Evolutionary conservation across 2,888 invertebrate genomes (phyloP), one percentile per base, ranked within the genome.

Genomic region (Acrocyrtus sp.): DNA sequence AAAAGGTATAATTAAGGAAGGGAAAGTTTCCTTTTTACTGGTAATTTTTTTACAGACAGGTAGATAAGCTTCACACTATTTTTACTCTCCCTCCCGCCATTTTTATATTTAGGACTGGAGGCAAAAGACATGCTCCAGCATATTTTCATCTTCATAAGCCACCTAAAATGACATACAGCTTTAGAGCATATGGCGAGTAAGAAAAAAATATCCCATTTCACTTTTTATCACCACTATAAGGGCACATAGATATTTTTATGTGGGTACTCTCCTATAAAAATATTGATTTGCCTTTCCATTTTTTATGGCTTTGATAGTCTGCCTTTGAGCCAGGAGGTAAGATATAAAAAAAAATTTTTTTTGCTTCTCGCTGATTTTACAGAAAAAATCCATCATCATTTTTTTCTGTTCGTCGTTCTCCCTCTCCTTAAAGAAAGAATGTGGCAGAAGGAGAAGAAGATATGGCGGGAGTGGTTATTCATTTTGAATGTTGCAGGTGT

Each of bases 261-360:
- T 22, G 17, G 17, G 8, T 24, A 22, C 12, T 10, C 24, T 56
- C 12, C 47, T 41, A n/a, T 12, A 27, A 53, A 29, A 70, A 50
- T 70, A 70, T 62, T 62, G 69, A 70, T 70, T 70, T 70, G 56
- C 69, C 50, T 70, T 70, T 70, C 62, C 69, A 70, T 70, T 70
- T 70, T n/a, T 70, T 62, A 70, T 70, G 69, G 62, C 27, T 70
- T 70, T 56, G 54, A 6, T 10, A 10, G 26, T 45, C n/a, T n/a
- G n/a, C n/a, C 15, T 48, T 41, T 58, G n/a, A 34, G 61, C 60
- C 60, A 69, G 34, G 51, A 61, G 68, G 43, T 41, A 58, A 63
- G 43, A 39, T 41, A 22, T 43, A 15, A 54, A 41, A 56, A 39
- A 62, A 29, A 22, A 57, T 39, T 66, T 66, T 65, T 45, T 60